phyloP scores from a whole-genome alignment of 2,113 vertebrate genomes.

The Dromiciops gliroides region DNA sequence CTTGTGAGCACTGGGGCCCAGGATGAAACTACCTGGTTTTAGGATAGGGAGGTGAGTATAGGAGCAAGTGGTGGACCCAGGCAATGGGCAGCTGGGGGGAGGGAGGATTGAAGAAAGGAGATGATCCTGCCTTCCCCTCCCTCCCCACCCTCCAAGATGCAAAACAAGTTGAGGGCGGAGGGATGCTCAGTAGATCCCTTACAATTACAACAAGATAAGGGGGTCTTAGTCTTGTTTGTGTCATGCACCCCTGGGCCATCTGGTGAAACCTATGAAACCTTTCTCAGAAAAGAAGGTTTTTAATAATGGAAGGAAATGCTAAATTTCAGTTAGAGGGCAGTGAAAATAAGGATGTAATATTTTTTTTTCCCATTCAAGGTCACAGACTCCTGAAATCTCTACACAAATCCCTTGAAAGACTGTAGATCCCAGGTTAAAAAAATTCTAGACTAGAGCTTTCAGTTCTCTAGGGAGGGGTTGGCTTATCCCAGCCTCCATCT shows the following conservation, averaged over 20 bases:
- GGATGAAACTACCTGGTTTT: background rate
- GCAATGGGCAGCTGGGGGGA: background rate
- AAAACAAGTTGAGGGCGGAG: background rate
- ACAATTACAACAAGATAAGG: background rate
- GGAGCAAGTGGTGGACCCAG: background rate
- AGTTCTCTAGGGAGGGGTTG: background rate
- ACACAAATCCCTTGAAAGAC: background rate
- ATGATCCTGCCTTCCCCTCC: background rate
- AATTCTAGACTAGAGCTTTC: background rate
- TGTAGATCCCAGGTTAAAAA: background rate
- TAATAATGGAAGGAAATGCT: background rate
- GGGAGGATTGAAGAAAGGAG: background rate
- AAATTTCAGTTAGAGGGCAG: background rate
- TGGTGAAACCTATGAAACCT: background rate
- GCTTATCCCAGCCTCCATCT: background rate
- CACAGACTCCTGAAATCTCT: background rate
- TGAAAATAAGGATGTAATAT: background rate
- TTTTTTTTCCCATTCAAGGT: background rate
- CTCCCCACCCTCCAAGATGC: background rate
- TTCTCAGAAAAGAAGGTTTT: background rate
- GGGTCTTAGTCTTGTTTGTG: background rate
- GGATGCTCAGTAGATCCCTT: background rate
- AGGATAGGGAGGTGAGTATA: background rate
- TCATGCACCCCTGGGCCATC: background rate
- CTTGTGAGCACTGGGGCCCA: rapidly evolving